These are phyloP conservation scores for Scomber colias DNA, from an alignment of 2,113 vertebrate genomes.

Conservation along the genomic window DNA sequence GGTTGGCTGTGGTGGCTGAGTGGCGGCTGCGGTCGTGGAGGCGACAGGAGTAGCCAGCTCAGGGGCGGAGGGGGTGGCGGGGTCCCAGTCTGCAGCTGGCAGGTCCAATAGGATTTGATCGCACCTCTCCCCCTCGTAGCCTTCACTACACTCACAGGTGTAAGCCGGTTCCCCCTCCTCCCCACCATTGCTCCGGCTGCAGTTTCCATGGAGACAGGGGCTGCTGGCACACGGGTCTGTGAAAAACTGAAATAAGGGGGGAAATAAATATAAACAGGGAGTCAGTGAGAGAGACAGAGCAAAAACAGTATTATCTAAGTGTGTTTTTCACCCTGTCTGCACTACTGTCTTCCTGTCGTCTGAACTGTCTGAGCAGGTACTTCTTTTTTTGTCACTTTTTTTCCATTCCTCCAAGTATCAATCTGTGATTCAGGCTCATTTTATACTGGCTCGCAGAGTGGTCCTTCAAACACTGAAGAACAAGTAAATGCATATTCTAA, in stretches of 20 bases:
- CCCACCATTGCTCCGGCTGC: conserved; percentile 80
- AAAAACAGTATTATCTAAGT: conserved; percentile 14
- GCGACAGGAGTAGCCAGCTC: conserved; percentile 81
- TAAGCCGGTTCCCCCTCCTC: conserved; percentile 82
- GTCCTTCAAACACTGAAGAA: conserved; percentile 12
- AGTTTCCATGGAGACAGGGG: conserved; percentile 98
- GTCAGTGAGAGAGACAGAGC: neutral
- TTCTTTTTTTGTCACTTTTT: neutral
- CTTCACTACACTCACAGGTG: conserved; percentile 89
- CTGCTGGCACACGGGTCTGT: conserved; percentile 93
- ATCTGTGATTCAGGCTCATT: neutral
- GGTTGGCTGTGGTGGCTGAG: conserved; percentile 86
- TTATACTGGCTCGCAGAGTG: neutral
- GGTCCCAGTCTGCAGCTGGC: conserved; percentile 77
- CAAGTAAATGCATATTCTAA: neutral
- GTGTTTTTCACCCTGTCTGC: conserved; percentile 7
- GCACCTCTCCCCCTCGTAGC: conserved; percentile 89
- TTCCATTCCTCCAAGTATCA: neutral
- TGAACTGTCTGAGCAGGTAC: neutral
- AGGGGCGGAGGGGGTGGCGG: conserved; percentile 71
- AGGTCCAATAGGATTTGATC: conserved; percentile 79
- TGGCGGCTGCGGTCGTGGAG: conserved; percentile 79
- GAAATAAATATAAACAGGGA: conserved; percentile 60
- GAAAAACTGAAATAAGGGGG: conserved; percentile 87
- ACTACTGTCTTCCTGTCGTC: neutral